Conservation (phyloP, 2,797 vertebrate genomes). For the Clarias pachynema region DNA sequence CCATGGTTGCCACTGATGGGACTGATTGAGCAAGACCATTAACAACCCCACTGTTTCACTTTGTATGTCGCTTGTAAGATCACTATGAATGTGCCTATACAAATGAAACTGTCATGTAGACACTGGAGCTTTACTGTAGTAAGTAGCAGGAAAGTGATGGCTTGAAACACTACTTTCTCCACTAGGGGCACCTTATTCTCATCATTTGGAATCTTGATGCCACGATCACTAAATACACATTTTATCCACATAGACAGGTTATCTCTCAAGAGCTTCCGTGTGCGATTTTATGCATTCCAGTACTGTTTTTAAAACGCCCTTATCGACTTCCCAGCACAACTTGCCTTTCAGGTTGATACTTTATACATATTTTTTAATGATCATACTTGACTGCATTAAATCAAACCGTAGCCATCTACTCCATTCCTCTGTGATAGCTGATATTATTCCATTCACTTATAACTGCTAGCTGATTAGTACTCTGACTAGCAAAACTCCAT, state of each 20-base stretch:
- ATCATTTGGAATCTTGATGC: neutral
- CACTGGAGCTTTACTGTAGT: neutral
- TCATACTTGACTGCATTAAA: neutral
- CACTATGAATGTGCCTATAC: neutral
- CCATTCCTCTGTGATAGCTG: neutral
- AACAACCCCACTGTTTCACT: neutral
- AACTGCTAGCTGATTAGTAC: neutral
- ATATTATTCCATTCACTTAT: neutral
- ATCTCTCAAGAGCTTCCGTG: neutral
- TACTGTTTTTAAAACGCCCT: conserved; percentile 16
- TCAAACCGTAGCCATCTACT: neutral
- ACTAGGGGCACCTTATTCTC: neutral
- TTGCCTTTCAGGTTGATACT: neutral
- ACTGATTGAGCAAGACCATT: neutral
- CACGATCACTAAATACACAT: neutral
- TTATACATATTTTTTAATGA: neutral
- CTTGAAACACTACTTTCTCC: neutral
- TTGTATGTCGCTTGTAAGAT: neutral
- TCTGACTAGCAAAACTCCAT: neutral
- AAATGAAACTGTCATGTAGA: conserved; percentile 2
- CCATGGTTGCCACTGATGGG: neutral
- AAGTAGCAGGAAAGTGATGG: neutral
- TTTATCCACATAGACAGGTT: neutral
- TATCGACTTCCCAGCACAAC: neutral
- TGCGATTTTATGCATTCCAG: conserved; percentile 6